Percentiles rank a stretch among this genome's conserved stretches.
Conservation (phyloP, 2,888 invertebrate genomes). For the Xanthia icteritia region DNA sequence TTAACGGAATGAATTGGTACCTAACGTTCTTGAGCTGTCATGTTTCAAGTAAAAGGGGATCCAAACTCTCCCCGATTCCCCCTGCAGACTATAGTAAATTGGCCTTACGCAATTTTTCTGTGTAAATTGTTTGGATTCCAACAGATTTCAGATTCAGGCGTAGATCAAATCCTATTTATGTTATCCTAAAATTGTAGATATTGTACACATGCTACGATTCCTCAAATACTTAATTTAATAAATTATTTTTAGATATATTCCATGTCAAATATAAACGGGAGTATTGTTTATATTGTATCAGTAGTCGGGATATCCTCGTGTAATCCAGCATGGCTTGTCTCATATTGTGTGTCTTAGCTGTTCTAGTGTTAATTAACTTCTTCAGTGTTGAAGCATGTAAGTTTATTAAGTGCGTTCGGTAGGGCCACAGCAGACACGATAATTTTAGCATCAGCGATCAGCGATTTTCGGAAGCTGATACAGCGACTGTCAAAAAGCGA, state of each 20-base stretch:
- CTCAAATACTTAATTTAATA: not conserved
- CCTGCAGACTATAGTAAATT: no score
- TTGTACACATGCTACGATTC: not conserved
- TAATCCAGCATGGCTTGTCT: constrained; percentile 35
- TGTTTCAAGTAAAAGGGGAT: not conserved
- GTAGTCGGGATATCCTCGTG: not conserved
- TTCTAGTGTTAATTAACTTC: constrained; percentile 15
- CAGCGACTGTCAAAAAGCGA: not conserved
- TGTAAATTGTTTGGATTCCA: not conserved
- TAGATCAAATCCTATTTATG: not conserved
- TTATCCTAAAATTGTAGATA: not conserved
- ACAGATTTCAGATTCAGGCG: not conserved
- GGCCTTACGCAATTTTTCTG: not conserved
- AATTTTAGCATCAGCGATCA: not conserved
- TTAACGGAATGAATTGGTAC: not conserved
- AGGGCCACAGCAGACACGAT: not conserved
- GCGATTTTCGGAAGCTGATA: not conserved
- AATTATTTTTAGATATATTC: not conserved
- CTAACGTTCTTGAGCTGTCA: not conserved
- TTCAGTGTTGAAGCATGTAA: constrained; percentile 34
- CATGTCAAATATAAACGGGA: not conserved
- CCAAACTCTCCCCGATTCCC: not conserved
- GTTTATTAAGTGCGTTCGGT: not conserved
- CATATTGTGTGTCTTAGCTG: not conserved
- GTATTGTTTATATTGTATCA: not conserved